Base-by-base conservation (phyloP, 2,888 invertebrate species). In the Synanthedon vespiformis region DNA sequence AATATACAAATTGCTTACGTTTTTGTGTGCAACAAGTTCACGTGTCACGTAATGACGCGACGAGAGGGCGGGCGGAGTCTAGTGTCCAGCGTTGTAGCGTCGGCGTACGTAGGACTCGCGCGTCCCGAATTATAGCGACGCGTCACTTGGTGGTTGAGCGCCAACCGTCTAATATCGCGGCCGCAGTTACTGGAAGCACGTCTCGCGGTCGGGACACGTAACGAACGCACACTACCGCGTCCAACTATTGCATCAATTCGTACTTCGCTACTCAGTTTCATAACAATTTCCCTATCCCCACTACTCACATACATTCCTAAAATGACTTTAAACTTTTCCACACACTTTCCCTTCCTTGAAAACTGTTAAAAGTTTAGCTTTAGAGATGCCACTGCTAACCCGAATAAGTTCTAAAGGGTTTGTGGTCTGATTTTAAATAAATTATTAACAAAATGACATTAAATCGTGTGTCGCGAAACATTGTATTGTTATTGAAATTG, bases 121-220 rank as follows among this genome's bases (percentile, higher is more conserved):
- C 65, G 73, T 73, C 73, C 72, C 72, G 72, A 48, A 13, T 16
- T 12, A 48, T 48, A 11, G 67, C 66, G 58, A 53, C 62, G 58
- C 60, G 44, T 10, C 44, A 14, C 44, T n/a, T 14, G 44, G 14
- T 12, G 61, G 67, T 72, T 80, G 81, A 80, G 77, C 80, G 81
- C 78, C 80, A 79, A 75, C 65, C 72, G 34, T 34, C 34, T 34
- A 34, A 34, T 34, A 34, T 10, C 68, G 64, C 72, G 69, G 64
- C 76, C 73, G 74, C 82, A 84, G 84, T 84, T 73, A 70, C 72
- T 74, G 79, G 75, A 81, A 73, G 74, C 64, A 62, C 76, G 73
- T 66, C 74, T 72, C 70, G 73, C 76, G 74, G 59, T 67, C 70
- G 78, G 80, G 77, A 77, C 80, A 77, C 75, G 72, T 66, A 67